A percentile compares a stretch with the other conserved stretches of the same genome.
phyloP scores from a whole-genome alignment of 2,113 vertebrate species.

The Quiscalus mexicanus region DNA sequence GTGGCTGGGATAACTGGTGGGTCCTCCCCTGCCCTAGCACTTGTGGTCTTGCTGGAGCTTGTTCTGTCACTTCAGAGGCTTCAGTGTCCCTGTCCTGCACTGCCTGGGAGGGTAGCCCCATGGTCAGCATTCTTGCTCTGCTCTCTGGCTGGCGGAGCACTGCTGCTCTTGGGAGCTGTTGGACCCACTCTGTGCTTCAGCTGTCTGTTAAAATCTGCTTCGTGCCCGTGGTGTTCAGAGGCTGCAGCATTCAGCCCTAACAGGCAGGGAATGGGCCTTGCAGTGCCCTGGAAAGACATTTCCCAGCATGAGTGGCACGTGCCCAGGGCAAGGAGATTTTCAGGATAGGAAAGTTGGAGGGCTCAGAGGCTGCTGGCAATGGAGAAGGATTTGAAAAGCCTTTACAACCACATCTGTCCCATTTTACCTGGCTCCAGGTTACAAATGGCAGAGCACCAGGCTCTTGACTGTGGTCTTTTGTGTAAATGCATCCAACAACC shows the following conservation, averaged over 20 bases:
- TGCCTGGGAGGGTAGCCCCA: neutral
- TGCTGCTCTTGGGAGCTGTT: neutral
- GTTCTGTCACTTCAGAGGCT: neutral
- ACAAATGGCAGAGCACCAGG: neutral
- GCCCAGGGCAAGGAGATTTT: neutral
- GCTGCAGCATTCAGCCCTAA: neutral
- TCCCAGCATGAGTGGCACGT: accelerated
- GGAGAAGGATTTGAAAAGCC: neutral
- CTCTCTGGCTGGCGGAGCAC: accelerated
- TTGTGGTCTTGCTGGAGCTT: neutral
- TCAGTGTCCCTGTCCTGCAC: accelerated
- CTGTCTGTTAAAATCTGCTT: neutral
- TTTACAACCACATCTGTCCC: neutral
- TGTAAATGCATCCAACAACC: neutral
- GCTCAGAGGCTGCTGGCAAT: accelerated
- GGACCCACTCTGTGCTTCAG: neutral
- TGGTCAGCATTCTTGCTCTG: neutral
- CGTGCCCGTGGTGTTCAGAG: accelerated
- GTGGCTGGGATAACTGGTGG: neutral
- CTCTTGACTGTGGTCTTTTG: neutral
- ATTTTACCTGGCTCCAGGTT: too few species aligned
- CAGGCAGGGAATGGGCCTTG: neutral
- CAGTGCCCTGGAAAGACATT: neutral
- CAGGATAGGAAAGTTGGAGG: neutral
- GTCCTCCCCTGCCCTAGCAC: neutral